Conservation (phyloP, 1,140 invertebrate genomes). For the Oreohelix idahoensis region DNA sequence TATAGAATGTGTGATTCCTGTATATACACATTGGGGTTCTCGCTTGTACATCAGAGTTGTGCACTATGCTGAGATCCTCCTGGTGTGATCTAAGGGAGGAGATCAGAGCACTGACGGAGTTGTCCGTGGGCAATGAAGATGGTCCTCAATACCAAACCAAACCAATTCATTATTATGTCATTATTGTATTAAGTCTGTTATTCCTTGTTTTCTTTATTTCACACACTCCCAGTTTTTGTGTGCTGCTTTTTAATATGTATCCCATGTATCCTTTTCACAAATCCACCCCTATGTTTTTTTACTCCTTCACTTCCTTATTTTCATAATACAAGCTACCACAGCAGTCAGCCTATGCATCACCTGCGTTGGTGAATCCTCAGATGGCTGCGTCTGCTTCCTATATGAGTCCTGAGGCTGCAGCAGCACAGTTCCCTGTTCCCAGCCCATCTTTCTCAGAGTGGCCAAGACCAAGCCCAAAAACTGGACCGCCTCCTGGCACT, state of each 20-base stretch:
- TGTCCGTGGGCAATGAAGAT: no score
- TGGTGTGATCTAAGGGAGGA: no score
- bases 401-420: neutral
- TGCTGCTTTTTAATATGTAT: neutral
- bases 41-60: no score
- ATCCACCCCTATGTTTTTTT: neutral
- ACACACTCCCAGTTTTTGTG: neutral
- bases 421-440: neutral
- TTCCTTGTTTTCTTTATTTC: neutral
- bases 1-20: no score
- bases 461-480: neutral
- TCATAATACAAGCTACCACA: neutral
- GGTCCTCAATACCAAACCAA: no score
- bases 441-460: constrained; percentile 10
- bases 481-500: constrained; percentile 28
- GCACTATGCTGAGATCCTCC: no score
- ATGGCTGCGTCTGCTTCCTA: no score
- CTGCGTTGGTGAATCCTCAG: constrained; percentile 8
- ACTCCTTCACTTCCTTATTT: neutral
- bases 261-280: neutral
- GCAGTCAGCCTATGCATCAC: constrained; percentile 1
- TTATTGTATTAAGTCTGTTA: neutral
- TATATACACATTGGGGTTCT: no score
- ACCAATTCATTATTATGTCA: no score
- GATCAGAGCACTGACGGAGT: no score